These are phyloP conservation scores for Pseudopipra pipra DNA, from an alignment of 2,113 vertebrate genomes.

Conservation along the genomic window DNA sequence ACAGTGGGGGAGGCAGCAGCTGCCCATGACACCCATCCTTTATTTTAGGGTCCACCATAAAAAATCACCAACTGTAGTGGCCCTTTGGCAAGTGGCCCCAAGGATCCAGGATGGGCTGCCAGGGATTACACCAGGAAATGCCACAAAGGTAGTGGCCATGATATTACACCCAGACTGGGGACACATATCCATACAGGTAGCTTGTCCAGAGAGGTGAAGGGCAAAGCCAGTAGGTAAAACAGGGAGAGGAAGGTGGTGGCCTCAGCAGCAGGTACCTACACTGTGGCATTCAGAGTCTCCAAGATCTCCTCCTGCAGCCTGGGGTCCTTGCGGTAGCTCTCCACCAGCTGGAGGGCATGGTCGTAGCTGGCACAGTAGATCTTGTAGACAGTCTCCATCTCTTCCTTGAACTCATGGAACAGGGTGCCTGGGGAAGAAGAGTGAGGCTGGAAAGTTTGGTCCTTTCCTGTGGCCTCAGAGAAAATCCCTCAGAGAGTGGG, in stretches of 20 bases:
- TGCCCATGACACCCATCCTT: not conserved
- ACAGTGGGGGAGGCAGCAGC: not conserved
- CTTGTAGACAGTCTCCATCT: conserved; percentile 86
- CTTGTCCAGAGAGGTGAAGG: not conserved
- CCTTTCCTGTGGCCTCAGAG: not conserved
- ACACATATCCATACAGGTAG: fast-evolving
- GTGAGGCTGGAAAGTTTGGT: not conserved
- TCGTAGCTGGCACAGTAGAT: conserved; percentile 88
- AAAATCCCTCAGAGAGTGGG: not conserved
- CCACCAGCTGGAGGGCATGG: conserved; percentile 80
- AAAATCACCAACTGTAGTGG: not conserved
- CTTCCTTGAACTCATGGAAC: conserved; percentile 86
- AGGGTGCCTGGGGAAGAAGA: conserved; percentile 75
- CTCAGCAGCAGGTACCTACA: conserved; percentile 77
- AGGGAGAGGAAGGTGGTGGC: not conserved
- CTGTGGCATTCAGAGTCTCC: conserved; percentile 74
- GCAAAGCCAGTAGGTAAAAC: not conserved
- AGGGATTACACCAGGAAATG: not conserved
- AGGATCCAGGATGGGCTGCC: not conserved
- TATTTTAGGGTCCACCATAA: not conserved
- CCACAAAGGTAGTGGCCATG: not conserved
- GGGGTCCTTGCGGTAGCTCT: conserved; percentile 84
- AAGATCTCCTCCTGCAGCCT: conserved; percentile 81
- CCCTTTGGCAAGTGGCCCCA: not conserved
- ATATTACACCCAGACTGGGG: not conserved